Conservation (phyloP, 1,140 invertebrate genomes). For the Eufriesea mexicana region DNA sequence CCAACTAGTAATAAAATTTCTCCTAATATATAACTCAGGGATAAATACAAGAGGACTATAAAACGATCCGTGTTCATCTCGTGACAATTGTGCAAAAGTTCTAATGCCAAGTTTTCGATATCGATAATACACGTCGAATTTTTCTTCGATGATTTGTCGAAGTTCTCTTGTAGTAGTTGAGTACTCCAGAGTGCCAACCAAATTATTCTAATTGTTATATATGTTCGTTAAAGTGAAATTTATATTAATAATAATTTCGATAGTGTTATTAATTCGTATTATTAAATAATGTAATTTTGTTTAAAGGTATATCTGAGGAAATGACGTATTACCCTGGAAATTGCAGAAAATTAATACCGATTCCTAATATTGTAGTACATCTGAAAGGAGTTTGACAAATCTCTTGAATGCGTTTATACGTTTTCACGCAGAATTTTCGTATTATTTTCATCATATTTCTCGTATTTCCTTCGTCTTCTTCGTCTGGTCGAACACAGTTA, state of each 20-base stretch:
- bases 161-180: conserved; percentile 45
- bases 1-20: conserved; percentile 64
- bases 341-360: conserved; percentile 55
- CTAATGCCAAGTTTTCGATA: conserved; percentile 47
- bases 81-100: conserved; percentile 65
- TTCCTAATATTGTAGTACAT: conserved; percentile 48
- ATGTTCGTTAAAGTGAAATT: not conserved
- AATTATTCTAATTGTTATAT: conserved; percentile 52
- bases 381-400: conserved; percentile 49
- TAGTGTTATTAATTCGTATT: not conserved
- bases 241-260: not conserved
- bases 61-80: conserved; percentile 58
- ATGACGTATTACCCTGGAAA: conserved; percentile 67
- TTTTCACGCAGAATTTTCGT: conserved; percentile 53
- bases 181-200: conserved; percentile 68
- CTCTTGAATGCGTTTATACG: conserved; percentile 42
- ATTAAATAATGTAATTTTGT: not conserved
- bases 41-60: conserved; percentile 57
- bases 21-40: conserved; percentile 63
- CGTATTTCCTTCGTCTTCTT: not conserved
- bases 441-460: conserved; percentile 29
- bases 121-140: conserved; percentile 52
- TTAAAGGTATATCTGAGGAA: not conserved
- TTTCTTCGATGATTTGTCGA: not conserved
- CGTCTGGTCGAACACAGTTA: conserved; percentile 51